Conservation (phyloP, 2,113 vertebrate genomes). For the Ciconia maguari region DNA sequence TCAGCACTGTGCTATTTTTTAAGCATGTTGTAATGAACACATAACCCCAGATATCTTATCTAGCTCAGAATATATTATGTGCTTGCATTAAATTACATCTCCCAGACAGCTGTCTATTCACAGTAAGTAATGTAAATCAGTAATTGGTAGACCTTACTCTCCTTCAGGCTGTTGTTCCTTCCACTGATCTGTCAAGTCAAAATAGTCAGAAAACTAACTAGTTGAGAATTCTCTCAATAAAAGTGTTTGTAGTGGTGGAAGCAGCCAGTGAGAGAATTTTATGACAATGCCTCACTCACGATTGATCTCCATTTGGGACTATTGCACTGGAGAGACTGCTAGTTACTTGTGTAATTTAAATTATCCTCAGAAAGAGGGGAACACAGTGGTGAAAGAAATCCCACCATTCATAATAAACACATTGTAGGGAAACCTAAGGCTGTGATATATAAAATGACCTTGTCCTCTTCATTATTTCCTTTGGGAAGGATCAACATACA, state of each 20-base stretch:
- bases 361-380: background rate
- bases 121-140: background rate
- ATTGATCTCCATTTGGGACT: background rate
- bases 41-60: background rate
- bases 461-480: background rate
- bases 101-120: background rate
- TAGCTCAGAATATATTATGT: background rate
- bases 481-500: background rate
- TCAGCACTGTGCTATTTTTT: slow-evolving; percentile 23
- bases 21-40: background rate
- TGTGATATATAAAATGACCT: background rate
- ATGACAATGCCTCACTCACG: background rate
- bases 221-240: background rate
- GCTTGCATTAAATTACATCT: background rate
- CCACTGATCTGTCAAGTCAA: background rate
- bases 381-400: background rate
- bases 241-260: background rate
- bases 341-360: background rate
- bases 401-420: background rate
- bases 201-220: background rate
- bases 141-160: background rate
- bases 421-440: background rate
- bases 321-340: background rate
- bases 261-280: background rate
- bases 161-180: background rate